phyloP scores from a whole-genome alignment of 2,888 invertebrate species.

The Amphipoea oculea region DNA sequence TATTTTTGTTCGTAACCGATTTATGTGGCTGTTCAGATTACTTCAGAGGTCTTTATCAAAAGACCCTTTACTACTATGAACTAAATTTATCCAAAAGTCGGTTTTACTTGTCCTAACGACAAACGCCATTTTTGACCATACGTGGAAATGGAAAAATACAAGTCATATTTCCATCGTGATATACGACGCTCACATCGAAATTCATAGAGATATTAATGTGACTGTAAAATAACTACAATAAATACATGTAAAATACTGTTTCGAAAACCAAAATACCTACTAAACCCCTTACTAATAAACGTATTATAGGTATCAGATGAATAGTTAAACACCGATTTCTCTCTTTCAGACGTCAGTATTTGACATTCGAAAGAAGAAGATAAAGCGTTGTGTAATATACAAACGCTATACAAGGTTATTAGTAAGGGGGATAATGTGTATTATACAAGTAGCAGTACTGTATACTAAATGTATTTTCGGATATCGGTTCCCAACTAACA shows the following conservation, averaged over 20 bases:
- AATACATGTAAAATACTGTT: background rate
- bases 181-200: constrained; percentile 17
- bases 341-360: no score
- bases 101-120: constrained; percentile 19
- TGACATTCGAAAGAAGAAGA: no score
- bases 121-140: constrained; percentile 7
- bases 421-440: background rate
- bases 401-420: no score
- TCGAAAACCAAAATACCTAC: background rate
- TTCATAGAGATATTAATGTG: constrained; percentile 15
- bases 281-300: no score
- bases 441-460: background rate
- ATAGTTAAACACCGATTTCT: no score
- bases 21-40: background rate
- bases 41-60: background rate
- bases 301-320: no score
- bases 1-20: background rate
- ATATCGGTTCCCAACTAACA: constrained; percentile 5
- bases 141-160: constrained; percentile 24
- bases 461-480: constrained; percentile 15
- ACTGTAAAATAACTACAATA: constrained; percentile 15
- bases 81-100: background rate
- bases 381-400: no score
- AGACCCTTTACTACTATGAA: background rate
- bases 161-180: constrained; percentile 21